Percentiles rank a stretch among this genome's conserved stretches.
These are phyloP conservation scores for Cyprinodon variegatus DNA, from an alignment of 2,113 vertebrate genomes.

Conservation along the genomic window DNA sequence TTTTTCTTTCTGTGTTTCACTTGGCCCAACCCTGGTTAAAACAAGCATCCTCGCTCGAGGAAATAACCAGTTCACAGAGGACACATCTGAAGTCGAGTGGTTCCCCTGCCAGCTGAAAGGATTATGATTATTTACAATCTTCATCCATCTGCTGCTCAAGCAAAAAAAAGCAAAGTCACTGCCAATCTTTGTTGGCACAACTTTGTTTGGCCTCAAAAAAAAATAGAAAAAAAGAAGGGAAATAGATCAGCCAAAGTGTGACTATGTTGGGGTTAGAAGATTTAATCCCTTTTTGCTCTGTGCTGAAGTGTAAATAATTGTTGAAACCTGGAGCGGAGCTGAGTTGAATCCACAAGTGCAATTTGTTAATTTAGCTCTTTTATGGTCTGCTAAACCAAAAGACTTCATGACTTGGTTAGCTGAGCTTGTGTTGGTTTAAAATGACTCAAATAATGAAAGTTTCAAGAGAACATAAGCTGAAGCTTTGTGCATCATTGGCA, in stretches of 20 bases:
- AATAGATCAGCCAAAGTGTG: conserved; percentile 53
- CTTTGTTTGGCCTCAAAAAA: neutral
- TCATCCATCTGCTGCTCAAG: conserved; percentile 23
- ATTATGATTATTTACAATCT: conserved; percentile 31
- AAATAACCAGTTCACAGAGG: conserved; percentile 18
- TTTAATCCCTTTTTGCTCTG: conserved; percentile 38
- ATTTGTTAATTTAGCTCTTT: conserved; percentile 38
- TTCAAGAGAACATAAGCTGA: conserved; percentile 22
- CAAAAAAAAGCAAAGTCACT: conserved; percentile 17
- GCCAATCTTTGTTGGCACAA: conserved; percentile 42
- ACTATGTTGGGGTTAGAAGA: conserved; percentile 53
- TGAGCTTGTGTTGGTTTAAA: conserved; percentile 29
- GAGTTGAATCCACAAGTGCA: conserved; percentile 31
- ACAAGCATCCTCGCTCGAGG: neutral
- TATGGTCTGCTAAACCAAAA: conserved; percentile 37
- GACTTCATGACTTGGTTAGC: conserved; percentile 21
- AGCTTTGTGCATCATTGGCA: conserved; percentile 4
- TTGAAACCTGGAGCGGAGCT: conserved; percentile 30
- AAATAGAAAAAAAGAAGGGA: conserved; percentile 3
- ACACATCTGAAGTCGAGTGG: conserved; percentile 9
- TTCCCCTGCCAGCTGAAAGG: conserved; percentile 20
- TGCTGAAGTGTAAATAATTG: conserved; percentile 58
- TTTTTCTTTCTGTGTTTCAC: neutral
- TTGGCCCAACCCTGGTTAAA: neutral
- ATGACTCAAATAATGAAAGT: conserved; percentile 37